phyloP scores from a whole-genome alignment of 2,888 invertebrate genomes.

The Clusia tigrina region DNA sequence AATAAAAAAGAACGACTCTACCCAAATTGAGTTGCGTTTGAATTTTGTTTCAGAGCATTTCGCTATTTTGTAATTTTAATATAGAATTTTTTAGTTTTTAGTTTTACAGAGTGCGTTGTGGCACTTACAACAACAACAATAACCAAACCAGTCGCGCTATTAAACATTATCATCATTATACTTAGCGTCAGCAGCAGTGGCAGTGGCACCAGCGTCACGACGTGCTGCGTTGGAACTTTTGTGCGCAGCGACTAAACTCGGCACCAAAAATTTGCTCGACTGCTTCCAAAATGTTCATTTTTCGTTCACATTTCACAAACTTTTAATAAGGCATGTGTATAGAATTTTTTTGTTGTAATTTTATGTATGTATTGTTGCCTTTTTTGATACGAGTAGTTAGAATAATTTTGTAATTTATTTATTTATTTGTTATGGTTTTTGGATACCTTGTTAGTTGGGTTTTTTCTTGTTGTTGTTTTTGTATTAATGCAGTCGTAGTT shows the following conservation, averaged over 20 bases:
- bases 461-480: neutral
- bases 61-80: neutral
- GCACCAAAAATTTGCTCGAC: no score
- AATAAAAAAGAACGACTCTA: no score
- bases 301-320: neutral
- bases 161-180: constrained; percentile 6
- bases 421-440: constrained; percentile 7
- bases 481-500: constrained; percentile 8
- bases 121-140: neutral
- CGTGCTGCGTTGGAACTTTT: constrained; percentile 29
- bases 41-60: neutral
- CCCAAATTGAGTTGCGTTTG: no score
- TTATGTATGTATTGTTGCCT: neutral
- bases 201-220: neutral
- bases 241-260: constrained; percentile 53
- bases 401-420: neutral
- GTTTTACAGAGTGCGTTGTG: neutral
- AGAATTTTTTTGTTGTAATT: neutral
- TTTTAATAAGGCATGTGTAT: neutral
- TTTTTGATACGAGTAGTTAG: neutral
- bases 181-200: neutral
- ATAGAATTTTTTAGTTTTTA: no score
- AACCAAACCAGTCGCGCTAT: neutral
- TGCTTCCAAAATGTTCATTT: constrained; percentile 5
- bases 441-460: neutral